Evolutionary conservation across 2,797 vertebrate genomes (phyloP).

Genomic region (Sorex maritimensis): DNA sequence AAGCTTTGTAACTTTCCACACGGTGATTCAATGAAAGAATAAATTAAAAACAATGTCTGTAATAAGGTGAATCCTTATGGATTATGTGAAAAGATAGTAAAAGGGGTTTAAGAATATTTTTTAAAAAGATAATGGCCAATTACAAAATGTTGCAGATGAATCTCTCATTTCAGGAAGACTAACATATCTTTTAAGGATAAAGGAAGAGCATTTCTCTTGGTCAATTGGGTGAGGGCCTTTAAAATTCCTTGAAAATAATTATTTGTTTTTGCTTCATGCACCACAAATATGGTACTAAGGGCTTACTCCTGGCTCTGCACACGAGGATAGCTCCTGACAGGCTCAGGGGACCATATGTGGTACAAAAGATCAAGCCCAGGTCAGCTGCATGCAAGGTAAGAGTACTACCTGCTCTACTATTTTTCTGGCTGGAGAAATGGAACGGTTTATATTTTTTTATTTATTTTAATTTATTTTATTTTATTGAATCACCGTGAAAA

Average conservation of each 20-base stretch:
- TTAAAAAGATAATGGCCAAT: not conserved
- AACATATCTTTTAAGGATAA: not conserved
- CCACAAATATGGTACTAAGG: no score
- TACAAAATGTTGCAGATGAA: conserved; percentile 9
- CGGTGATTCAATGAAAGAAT: no score
- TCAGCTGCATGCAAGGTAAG: no score
- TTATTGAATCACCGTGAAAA: no score
- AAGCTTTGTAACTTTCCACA: no score
- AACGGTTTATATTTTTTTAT: not conserved
- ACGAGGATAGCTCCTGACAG: no score
- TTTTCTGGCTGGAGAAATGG: not conserved
- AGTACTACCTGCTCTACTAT: no score
- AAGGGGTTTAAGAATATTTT: not conserved
- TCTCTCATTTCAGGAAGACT: not conserved
- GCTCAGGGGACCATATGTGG: no score
- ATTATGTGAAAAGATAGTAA: not conserved
- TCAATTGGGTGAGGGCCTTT: not conserved
- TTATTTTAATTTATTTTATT: no score
- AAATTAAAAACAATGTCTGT: not conserved
- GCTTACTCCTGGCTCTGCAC: no score
- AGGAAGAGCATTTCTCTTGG: not conserved
- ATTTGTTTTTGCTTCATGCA: no score
- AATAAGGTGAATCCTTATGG: conserved; percentile 44
- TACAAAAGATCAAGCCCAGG: no score
- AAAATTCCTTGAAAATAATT: not conserved